Percentiles rank a stretch among this genome's conserved stretches.
Conservation (phyloP, 2,797 vertebrate species). For the Pangasius krempfi region DNA sequence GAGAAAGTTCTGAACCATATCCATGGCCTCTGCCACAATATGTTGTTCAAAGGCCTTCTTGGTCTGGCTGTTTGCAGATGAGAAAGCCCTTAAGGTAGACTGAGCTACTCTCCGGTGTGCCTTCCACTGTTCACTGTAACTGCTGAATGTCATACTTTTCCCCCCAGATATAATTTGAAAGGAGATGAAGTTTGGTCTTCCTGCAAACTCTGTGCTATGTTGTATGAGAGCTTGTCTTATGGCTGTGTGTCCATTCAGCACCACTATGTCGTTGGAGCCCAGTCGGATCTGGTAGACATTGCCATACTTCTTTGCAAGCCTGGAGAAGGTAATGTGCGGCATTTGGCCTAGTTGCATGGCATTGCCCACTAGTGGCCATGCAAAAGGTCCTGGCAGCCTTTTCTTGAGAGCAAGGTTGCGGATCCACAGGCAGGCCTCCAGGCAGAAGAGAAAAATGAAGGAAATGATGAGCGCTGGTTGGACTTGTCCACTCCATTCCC, state of each 20-base stretch:
- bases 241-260: slow-evolving; percentile 76
- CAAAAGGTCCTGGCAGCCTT: slow-evolving; percentile 80
- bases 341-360: slow-evolving; percentile 84
- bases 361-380: slow-evolving; percentile 86
- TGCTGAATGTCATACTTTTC: slow-evolving; percentile 79
- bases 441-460: slow-evolving; percentile 77
- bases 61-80: slow-evolving; percentile 75
- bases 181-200: slow-evolving; percentile 84
- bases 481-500: slow-evolving; percentile 75
- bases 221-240: slow-evolving; percentile 81
- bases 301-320: slow-evolving; percentile 79
- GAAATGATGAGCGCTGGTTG: slow-evolving; percentile 77
- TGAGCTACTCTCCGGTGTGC: slow-evolving; percentile 79
- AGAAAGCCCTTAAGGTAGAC: slow-evolving; percentile 80
- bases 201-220: slow-evolving; percentile 80
- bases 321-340: slow-evolving; percentile 81
- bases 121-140: slow-evolving; percentile 80
- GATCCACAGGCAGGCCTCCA: slow-evolving; percentile 74
- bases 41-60: slow-evolving; percentile 78
- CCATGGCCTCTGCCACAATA: slow-evolving; percentile 75
- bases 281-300: slow-evolving; percentile 83
- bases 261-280: slow-evolving; percentile 78
- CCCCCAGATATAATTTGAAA: slow-evolving; percentile 83
- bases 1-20: slow-evolving; percentile 75
- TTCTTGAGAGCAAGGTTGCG: slow-evolving; percentile 68